Percentiles rank a stretch among this genome's conserved stretches.
phyloP scores from a whole-genome alignment of 1,140 invertebrate species.

The Protaetia brevitarsis region DNA sequence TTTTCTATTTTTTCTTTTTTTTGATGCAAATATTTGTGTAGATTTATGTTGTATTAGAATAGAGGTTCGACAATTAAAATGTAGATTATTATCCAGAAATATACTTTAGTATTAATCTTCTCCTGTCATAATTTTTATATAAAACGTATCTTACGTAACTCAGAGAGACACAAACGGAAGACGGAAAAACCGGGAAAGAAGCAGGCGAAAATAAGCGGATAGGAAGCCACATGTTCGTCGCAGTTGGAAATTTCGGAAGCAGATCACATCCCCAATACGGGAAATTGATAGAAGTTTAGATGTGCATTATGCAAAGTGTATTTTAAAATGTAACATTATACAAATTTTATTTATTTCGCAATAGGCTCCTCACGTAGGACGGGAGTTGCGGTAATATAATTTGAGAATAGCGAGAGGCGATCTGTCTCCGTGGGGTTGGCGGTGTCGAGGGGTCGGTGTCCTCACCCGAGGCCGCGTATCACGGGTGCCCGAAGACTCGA shows the following conservation, averaged over 20 bases:
- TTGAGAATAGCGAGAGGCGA: conserved; percentile 48
- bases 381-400: conserved; percentile 47
- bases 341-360: conserved; percentile 52
- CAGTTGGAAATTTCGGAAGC: conserved; percentile 35
- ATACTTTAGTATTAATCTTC: no score
- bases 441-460: background rate
- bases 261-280: conserved; percentile 42
- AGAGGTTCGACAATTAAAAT: no score
- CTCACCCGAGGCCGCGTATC: background rate
- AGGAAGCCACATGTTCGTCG: no score
- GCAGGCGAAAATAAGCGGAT: no score
- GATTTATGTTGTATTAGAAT: no score
- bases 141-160: no score
- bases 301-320: conserved; percentile 50
- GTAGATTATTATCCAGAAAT: no score
- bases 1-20: no score
- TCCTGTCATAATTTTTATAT: no score
- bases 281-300: conserved; percentile 35
- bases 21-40: no score
- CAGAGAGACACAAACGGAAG: no score
- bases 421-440: conserved; percentile 42
- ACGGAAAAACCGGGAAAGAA: no score
- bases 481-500: background rate
- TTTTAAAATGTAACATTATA: conserved; percentile 50
- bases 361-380: conserved; percentile 49